Base-by-base conservation (phyloP, 2,888 invertebrate species). In the Heliconius sara region DNA sequence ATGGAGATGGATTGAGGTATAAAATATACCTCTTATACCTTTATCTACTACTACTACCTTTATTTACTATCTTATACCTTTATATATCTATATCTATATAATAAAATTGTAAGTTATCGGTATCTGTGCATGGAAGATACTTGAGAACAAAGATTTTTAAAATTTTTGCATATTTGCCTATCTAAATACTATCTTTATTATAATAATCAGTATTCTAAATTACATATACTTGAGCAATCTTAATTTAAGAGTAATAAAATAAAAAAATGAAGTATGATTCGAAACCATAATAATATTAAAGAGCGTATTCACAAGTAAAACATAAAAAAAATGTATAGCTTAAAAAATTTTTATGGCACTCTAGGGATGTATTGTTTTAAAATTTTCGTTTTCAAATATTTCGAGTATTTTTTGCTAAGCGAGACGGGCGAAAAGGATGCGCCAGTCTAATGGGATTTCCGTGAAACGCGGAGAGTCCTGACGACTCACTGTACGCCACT, bases 381-480 rank as follows among this genome's bases (percentile, higher is more conserved):
- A 73, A 39, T 60, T 34, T 16, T 25, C 10, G 16, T 60, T 43
- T 16, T 71, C 71, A 71, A 66, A 66, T 79, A 79, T 73, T 76
- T 79, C 52, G 67, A 68, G 68, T 79, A 79, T 79, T 81, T 78
- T 80, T 80, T 80, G 25, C 66, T 16, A 60, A 47, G 68, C 57
- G 47, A 63, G 63, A 65, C 52, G 66, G 72, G 57, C 52, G 78
- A 76, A 76, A 75, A 82, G 79, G 78, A 83, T 82, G 79, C 80
- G 79, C 77, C 79, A 80, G 80, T 82, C 83, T 83, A 83, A 83
- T 83, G 82, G 83, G 83, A 83, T 80, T 83, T 80, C 82, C 82
- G 77, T 72, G 67, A 79, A 79, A 73, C 79, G 76, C 60, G 76
- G 83, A 79, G 82, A 78, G 76, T 82, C 76, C 80, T 80, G 75